phyloP scores from a whole-genome alignment of 2,797 vertebrate genomes.

The Jordanella pulchra region DNA sequence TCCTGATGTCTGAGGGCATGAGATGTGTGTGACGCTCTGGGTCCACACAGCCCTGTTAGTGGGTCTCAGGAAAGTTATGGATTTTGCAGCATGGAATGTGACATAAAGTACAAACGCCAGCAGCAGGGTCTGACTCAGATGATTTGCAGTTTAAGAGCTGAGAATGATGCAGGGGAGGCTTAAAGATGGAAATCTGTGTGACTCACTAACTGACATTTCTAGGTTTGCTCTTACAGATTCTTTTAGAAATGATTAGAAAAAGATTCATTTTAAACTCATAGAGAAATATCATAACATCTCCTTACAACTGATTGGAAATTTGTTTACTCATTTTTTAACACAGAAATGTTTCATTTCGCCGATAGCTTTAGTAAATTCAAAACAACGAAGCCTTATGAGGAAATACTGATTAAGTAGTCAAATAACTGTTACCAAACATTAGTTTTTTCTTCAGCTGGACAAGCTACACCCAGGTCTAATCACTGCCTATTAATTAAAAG shows the following conservation, averaged over 20 bases:
- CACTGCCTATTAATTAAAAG: no score
- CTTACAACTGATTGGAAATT: background rate
- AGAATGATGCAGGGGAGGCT: constrained; percentile 4
- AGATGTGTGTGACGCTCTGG: constrained; percentile 11
- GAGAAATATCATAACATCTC: background rate
- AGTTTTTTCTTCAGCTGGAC: no score
- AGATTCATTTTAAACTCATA: no score
- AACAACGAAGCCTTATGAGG: no score
- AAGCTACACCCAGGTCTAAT: no score
- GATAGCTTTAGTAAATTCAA: no score
- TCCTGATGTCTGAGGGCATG: constrained; percentile 30
- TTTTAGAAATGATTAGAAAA: background rate
- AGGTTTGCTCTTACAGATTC: constrained; percentile 7
- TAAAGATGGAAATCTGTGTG: background rate
- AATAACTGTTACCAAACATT: no score
- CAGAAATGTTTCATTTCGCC: background rate
- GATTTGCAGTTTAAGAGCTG: constrained; percentile 14
- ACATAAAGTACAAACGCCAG: constrained; percentile 38
- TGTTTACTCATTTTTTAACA: background rate
- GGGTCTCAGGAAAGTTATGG: constrained; percentile 37
- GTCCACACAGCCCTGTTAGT: constrained; percentile 27
- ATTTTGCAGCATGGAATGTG: constrained; percentile 47
- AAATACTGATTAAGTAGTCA: no score
- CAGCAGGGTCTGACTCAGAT: constrained; percentile 39
- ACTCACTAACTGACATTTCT: constrained; percentile 1